Evolutionary conservation across 2,113 vertebrate genomes (phyloP).

Genomic region (Aspiorhynchus laticeps): DNA sequence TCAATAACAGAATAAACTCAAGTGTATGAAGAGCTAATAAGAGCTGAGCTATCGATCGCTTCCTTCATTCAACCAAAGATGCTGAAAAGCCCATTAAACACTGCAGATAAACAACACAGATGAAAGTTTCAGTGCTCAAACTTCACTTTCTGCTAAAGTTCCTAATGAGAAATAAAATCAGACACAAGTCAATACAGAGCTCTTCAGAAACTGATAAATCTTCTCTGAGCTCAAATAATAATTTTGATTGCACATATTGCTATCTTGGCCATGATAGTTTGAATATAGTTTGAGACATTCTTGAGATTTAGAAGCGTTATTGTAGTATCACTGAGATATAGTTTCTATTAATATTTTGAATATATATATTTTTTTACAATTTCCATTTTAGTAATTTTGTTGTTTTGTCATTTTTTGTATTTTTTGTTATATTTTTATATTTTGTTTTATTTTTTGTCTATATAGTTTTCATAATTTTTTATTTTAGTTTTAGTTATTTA

Average conservation of each 20-base stretch:
- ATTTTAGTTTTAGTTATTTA: too few relatives aligned
- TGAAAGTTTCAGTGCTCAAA: neutral
- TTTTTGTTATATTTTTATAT: too few relatives aligned
- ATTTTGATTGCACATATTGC: neutral
- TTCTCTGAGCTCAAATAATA: neutral
- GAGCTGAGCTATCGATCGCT: neutral
- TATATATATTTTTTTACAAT: too few relatives aligned
- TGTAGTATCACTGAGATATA: too few relatives aligned
- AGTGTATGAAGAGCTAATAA: neutral
- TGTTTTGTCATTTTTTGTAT: too few relatives aligned
- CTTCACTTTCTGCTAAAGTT: neutral
- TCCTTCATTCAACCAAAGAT: neutral
- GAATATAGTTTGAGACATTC: neutral
- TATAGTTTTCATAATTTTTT: too few relatives aligned
- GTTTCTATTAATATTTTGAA: too few relatives aligned
- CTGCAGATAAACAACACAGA: constrained; percentile 21
- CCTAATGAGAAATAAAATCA: neutral
- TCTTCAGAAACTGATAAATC: neutral
- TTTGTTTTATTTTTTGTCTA: too few relatives aligned
- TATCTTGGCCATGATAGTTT: neutral
- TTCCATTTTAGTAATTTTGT: too few relatives aligned
- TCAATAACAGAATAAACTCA: neutral
- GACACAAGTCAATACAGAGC: neutral
- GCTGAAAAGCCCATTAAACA: neutral
- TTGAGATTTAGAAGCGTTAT: too few relatives aligned